Percentiles rank a stretch among this genome's conserved stretches.
phyloP scores from a whole-genome alignment of 2,797 vertebrate genomes.

The Harpagifer antarcticus region DNA sequence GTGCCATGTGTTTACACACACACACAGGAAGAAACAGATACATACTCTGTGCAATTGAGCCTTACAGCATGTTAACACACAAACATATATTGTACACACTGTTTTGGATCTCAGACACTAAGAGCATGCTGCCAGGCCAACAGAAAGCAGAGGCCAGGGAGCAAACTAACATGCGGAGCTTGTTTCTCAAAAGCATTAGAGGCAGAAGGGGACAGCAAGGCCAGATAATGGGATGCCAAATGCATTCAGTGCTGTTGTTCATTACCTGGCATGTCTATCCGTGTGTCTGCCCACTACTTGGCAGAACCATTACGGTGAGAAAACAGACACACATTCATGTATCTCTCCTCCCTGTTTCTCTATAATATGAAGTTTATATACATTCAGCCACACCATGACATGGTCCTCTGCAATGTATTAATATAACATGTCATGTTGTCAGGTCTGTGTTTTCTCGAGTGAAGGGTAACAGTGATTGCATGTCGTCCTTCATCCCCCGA shows the following conservation, averaged over 20 bases:
- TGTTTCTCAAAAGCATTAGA: conserved; percentile 73
- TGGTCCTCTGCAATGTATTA: conserved; percentile 7
- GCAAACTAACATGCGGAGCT: conserved; percentile 43
- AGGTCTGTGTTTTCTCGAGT: conserved; percentile 10
- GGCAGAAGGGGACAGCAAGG: conserved; percentile 63
- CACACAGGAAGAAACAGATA: conserved; percentile 19
- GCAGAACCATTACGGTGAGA: conserved; percentile 45
- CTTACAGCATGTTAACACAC: conserved; percentile 7
- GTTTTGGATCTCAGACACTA: conserved; percentile 14
- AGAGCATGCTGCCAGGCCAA: conserved; percentile 43
- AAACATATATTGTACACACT: conserved; percentile 15
- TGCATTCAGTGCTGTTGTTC: conserved; percentile 69
- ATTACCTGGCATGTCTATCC: conserved; percentile 58
- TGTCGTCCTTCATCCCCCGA: conserved; percentile 11
- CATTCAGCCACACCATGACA: conserved; percentile 21
- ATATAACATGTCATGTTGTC: conserved; percentile 14
- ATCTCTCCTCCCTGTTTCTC: conserved; percentile 13
- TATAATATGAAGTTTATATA: conserved; percentile 27
- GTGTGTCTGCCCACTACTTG: conserved; percentile 47
- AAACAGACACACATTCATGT: conserved; percentile 37
- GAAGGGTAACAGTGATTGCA: conserved; percentile 31
- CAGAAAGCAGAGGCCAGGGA: conserved; percentile 42
- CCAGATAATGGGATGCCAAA: conserved; percentile 70
- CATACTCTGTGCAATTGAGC: not conserved
- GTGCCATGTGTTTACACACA: conserved; percentile 22